These are phyloP conservation scores for Sarcophilus harrisii DNA, from an alignment of 2,797 vertebrate species.

Conservation along the genomic window DNA sequence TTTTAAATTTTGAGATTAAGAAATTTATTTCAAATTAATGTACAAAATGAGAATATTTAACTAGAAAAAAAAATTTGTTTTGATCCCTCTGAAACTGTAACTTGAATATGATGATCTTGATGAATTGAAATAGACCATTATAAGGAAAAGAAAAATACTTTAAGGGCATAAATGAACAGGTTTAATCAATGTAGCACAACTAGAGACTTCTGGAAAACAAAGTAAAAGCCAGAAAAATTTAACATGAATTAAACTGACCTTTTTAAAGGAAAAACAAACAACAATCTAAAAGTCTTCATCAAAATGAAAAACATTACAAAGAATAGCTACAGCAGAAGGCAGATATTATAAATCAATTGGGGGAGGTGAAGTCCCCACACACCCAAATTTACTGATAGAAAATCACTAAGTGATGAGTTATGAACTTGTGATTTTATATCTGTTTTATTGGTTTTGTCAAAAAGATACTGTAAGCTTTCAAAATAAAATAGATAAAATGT, in stretches of 20 bases:
- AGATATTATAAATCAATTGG: background rate
- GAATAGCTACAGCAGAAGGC: background rate
- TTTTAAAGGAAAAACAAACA: slow-evolving; percentile 12
- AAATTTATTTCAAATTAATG: slow-evolving; percentile 43
- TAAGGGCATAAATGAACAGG: background rate
- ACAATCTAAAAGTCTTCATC: slow-evolving; percentile 13
- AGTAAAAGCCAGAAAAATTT: background rate
- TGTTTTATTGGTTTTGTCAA: slow-evolving; percentile 26
- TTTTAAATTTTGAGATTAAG: slow-evolving; percentile 35
- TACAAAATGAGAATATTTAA: background rate
- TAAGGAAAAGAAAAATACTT: slow-evolving; percentile 20
- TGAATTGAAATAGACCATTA: slow-evolving; percentile 25
- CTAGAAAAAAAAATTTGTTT: background rate
- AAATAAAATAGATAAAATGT: slow-evolving; percentile 44
- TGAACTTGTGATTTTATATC: slow-evolving; percentile 7
- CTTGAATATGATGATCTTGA: slow-evolving; percentile 3
- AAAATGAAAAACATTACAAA: slow-evolving; percentile 37
- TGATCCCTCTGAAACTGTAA: slow-evolving; percentile 9
- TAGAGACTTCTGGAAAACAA: slow-evolving; percentile 19
- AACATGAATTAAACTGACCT: slow-evolving; percentile 28
- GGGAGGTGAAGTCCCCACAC: no score
- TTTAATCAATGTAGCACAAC: slow-evolving; percentile 1
- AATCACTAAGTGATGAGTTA: background rate
- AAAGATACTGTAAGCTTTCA: slow-evolving; percentile 41
- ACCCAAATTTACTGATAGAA: background rate